phyloP scores from a whole-genome alignment of 2,113 vertebrate species.

The crab-eating macaque (Macaca fascicularis) region T2T-MFA8v1.1 NC_088393.1:48864501-48865000 shows the following conservation, averaged over 20 bases:
- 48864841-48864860: not conserved
- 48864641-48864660: not conserved
- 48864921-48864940: too few relatives aligned
- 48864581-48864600: not conserved
- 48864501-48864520: not conserved
- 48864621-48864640: not conserved
- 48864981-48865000: not conserved
- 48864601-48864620: accelerated
- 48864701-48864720: not conserved
- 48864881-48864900: accelerated
- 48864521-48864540: not conserved
- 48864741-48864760: accelerated
- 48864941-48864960: not conserved
- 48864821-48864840: not conserved
- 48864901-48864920: not conserved
- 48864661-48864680: not conserved
- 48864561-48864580: not conserved
- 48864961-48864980: not conserved
- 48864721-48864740: not conserved
- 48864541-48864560: not conserved
- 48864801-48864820: not conserved
- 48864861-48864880: accelerated
- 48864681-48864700: accelerated
- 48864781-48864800: accelerated
- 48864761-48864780: not conserved